Evolutionary conservation across 2,797 vertebrate species (phyloP).

Genomic region (Rhinichthys osculus): DNA sequence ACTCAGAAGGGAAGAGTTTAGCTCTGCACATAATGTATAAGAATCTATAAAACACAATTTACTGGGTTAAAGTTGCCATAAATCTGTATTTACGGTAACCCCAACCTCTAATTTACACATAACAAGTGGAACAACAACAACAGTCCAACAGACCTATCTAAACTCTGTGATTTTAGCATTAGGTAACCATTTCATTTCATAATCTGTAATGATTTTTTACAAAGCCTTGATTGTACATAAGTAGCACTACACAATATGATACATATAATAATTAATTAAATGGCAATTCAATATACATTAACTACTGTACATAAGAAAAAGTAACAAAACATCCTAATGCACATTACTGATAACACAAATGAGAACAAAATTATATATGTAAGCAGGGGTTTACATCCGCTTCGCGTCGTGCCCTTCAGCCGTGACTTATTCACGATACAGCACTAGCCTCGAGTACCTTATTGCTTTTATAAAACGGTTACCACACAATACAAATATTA

Average conservation of each 20-base stretch:
- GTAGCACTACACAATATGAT: not conserved
- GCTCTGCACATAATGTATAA: conserved; percentile 2
- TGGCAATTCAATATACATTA: not conserved
- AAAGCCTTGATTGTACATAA: not conserved
- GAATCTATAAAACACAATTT: conserved; percentile 38
- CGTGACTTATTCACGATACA: too few relatives aligned
- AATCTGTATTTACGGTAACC: not conserved
- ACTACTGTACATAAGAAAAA: not conserved
- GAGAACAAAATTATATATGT: too few relatives aligned
- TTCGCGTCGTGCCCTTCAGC: too few relatives aligned
- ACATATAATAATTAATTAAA: not conserved
- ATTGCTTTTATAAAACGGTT: too few relatives aligned
- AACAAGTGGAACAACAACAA: not conserved
- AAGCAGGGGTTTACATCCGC: too few relatives aligned
- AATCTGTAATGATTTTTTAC: conserved; percentile 7
- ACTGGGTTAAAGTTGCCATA: not conserved
- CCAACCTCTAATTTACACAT: conserved; percentile 12
- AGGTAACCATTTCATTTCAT: not conserved
- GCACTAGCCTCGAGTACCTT: too few relatives aligned
- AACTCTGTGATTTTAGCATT: not conserved
- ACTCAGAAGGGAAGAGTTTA: conserved; percentile 9
- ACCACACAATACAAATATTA: too few relatives aligned
- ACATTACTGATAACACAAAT: too few relatives aligned
- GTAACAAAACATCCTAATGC: too few relatives aligned
- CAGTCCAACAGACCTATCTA: not conserved